Evolutionary conservation across 2,888 invertebrate genomes (phyloP).

Genomic region (Platycheirus albimanus): DNA sequence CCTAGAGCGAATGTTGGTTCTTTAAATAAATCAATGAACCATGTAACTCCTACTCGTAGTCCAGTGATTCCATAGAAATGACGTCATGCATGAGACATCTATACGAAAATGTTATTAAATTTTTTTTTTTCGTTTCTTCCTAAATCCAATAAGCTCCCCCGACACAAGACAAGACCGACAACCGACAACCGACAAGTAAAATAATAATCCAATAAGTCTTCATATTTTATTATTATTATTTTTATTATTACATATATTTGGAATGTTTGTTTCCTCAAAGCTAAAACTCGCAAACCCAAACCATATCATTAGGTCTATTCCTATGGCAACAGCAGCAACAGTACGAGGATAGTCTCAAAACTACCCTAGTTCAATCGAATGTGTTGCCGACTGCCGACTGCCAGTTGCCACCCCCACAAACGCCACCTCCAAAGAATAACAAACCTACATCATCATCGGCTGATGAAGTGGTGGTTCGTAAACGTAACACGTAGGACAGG

Average conservation of each 20-base stretch:
- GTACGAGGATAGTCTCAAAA: background rate
- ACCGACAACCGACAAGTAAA: slow-evolving; percentile 22
- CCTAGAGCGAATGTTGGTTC: slow-evolving; percentile 27
- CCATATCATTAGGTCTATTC: background rate
- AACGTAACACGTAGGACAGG: too few relatives aligned
- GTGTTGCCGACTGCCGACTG: slow-evolving; percentile 8
- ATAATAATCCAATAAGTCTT: slow-evolving; percentile 71
- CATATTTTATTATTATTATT: slow-evolving; percentile 48
- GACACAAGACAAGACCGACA: background rate
- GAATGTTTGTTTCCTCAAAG: slow-evolving; percentile 39
- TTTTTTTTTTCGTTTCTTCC: background rate
- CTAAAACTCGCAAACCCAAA: too few relatives aligned
- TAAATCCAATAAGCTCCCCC: slow-evolving; percentile 31
- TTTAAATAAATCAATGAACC: slow-evolving; percentile 66
- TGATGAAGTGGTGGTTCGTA: too few relatives aligned
- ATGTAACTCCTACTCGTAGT: too few relatives aligned
- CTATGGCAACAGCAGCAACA: slow-evolving; percentile 11
- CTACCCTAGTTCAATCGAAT: slow-evolving; percentile 13
- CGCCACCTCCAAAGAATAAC: background rate
- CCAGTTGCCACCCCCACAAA: background rate
- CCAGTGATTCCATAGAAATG: slow-evolving; percentile 19
- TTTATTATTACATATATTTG: too few relatives aligned
- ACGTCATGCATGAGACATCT: slow-evolving; percentile 51
- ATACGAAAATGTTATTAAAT: background rate
- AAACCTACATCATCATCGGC: background rate